Percentiles rank a stretch among this genome's conserved stretches.
Conservation (phyloP, 2,888 invertebrate species). For the Synanthedon myopaeformis region DNA sequence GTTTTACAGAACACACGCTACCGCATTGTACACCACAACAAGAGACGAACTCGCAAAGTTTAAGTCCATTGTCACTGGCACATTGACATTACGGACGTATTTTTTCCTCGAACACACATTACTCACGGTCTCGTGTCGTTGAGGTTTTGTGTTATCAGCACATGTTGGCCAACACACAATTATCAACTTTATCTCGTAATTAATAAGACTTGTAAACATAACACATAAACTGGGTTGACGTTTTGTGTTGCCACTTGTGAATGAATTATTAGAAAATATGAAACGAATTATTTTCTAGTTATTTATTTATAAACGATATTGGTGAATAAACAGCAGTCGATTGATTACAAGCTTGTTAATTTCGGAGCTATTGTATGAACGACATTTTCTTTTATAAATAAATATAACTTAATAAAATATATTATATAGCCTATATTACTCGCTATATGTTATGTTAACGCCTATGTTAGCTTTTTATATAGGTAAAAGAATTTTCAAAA, state of each 20-base stretch:
- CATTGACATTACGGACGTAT: neutral
- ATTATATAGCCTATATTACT: too few relatives aligned
- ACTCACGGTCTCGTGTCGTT: slow-evolving; percentile 6
- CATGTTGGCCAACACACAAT: slow-evolving; percentile 3
- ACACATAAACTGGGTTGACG: slow-evolving; percentile 13
- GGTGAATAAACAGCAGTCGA: too few relatives aligned
- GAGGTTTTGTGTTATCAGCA: slow-evolving; percentile 37
- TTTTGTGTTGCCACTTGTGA: slow-evolving; percentile 39
- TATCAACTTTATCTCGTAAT: slow-evolving; percentile 9
- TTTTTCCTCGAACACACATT: neutral
- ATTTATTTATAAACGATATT: slow-evolving; percentile 2
- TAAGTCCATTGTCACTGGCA: slow-evolving; percentile 17
- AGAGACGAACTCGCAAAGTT: neutral
- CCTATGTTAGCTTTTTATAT: too few relatives aligned
- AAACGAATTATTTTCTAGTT: slow-evolving; percentile 11
- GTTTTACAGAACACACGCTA: too few relatives aligned
- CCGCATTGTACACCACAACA: neutral
- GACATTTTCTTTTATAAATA: too few relatives aligned
- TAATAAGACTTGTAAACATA: slow-evolving; percentile 16
- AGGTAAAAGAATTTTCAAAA: too few relatives aligned
- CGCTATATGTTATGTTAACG: too few relatives aligned
- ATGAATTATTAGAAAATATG: slow-evolving; percentile 2
- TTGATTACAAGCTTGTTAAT: too few relatives aligned
- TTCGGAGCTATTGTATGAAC: too few relatives aligned
- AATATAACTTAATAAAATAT: too few relatives aligned